phyloP scores from a whole-genome alignment of 2,113 vertebrate genomes.

The Dascyllus trimaculatus region DNA sequence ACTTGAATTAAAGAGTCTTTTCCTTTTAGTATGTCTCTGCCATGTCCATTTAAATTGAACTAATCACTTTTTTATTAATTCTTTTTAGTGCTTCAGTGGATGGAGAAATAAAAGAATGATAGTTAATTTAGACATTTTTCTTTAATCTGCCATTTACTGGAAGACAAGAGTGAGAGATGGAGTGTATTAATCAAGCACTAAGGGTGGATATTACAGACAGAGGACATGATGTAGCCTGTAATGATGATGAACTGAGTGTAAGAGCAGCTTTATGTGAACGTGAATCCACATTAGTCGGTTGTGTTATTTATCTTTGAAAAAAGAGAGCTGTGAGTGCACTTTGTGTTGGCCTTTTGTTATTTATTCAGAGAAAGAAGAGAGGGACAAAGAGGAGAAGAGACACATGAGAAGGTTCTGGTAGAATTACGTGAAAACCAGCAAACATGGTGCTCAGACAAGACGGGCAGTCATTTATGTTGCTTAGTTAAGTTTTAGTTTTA shows the following conservation, averaged over 20 bases:
- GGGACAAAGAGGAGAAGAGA: constrained; percentile 13
- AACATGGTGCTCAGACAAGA: constrained; percentile 8
- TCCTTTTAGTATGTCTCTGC: neutral
- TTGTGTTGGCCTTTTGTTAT: constrained; percentile 36
- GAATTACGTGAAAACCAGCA: constrained; percentile 25
- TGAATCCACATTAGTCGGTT: constrained; percentile 14
- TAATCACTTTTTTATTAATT: constrained; percentile 20
- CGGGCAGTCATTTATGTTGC: neutral
- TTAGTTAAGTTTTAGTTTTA: constrained; percentile 1
- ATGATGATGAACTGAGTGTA: constrained; percentile 86
- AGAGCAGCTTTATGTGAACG: constrained; percentile 63
- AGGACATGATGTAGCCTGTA: constrained; percentile 23
- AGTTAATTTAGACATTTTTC: constrained; percentile 5
- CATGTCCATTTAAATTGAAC: constrained; percentile 3
- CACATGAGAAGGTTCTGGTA: constrained; percentile 20
- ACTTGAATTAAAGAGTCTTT: constrained; percentile 17
- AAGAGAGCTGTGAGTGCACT: neutral
- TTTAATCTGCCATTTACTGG: constrained; percentile 29
- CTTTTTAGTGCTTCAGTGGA: neutral
- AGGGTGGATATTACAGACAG: constrained; percentile 11
- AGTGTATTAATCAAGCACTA: neutral
- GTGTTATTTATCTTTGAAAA: constrained; percentile 32
- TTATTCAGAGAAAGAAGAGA: constrained; percentile 45
- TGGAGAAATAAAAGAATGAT: constrained; percentile 9
- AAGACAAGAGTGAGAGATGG: constrained; percentile 12